Evolutionary conservation across 2,888 invertebrate species (phyloP).

Genomic region (Embidobia sp.): DNA sequence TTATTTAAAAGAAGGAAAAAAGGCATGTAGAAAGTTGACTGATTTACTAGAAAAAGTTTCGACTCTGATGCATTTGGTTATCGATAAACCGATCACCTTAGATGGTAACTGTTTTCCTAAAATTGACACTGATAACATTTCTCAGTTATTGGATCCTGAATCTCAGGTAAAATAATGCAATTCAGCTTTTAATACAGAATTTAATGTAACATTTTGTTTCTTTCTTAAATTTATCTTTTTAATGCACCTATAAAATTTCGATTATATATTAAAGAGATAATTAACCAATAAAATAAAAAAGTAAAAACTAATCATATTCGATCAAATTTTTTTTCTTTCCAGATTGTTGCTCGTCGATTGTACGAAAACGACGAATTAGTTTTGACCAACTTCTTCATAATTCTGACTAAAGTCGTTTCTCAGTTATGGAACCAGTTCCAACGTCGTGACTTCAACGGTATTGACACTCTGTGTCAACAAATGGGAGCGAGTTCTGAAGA

Average conservation of each 20-base stretch:
- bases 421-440: neutral
- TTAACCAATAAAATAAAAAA: neutral
- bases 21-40: neutral
- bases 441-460: neutral
- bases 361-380: slow-evolving; percentile 24
- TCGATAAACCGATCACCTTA: slow-evolving; percentile 10
- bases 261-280: too few species aligned
- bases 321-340: neutral
- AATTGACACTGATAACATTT: slow-evolving; percentile 17
- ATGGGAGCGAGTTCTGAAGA: slow-evolving; percentile 16
- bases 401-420: slow-evolving; percentile 1
- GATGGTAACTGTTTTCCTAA: slow-evolving; percentile 18
- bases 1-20: slow-evolving; percentile 11
- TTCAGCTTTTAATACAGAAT: slow-evolving; percentile 1
- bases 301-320: neutral
- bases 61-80: neutral
- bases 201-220: neutral
- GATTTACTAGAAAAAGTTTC: neutral
- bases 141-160: slow-evolving; percentile 24
- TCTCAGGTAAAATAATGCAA: slow-evolving; percentile 11
- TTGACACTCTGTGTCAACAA: neutral
- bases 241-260: too few species aligned
- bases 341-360: slow-evolving; percentile 27
- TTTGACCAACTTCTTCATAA: slow-evolving; percentile 8
- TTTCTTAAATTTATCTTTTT: too few species aligned